phyloP scores from a whole-genome alignment of 2,113 vertebrate species.

The Coregonus clupeaformis region DNA sequence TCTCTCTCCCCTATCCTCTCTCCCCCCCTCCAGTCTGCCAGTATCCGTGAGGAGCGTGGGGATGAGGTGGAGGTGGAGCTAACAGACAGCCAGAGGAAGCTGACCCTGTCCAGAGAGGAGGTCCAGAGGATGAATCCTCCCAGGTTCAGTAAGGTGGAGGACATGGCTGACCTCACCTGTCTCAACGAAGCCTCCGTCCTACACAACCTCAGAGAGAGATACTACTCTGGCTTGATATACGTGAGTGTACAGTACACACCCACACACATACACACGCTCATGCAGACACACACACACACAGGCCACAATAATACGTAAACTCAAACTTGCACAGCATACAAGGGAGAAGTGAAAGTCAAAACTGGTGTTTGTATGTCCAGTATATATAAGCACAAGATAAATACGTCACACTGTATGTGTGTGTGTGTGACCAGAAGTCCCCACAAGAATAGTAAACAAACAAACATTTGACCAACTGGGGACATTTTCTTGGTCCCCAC shows the following conservation, averaged over 20 bases:
- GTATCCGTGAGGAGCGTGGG: constrained; percentile 73
- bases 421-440: background rate
- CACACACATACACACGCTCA: too few species aligned
- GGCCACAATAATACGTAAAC: too few species aligned
- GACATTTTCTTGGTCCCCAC: too few species aligned
- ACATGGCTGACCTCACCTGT: constrained; percentile 84
- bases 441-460: too few species aligned
- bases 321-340: too few species aligned
- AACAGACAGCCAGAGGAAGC: constrained; percentile 70
- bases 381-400: too few species aligned
- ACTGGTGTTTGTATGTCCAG: too few species aligned
- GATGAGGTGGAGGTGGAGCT: constrained; percentile 81
- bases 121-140: constrained; percentile 84
- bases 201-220: constrained; percentile 80
- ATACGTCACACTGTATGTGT: too few species aligned
- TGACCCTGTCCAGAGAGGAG: constrained; percentile 76
- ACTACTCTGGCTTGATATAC: constrained; percentile 81
- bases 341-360: too few species aligned
- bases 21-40: constrained; percentile 19
- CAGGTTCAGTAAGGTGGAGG: constrained; percentile 81
- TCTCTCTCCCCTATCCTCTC: background rate
- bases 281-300: too few species aligned
- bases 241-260: constrained; percentile 55
- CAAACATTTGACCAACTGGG: too few species aligned
- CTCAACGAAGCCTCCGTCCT: constrained; percentile 81